A percentile compares a stretch with the other conserved stretches of the same genome.
phyloP scores from a whole-genome alignment of 2,113 vertebrate species.

The Zapornia atra region DNA sequence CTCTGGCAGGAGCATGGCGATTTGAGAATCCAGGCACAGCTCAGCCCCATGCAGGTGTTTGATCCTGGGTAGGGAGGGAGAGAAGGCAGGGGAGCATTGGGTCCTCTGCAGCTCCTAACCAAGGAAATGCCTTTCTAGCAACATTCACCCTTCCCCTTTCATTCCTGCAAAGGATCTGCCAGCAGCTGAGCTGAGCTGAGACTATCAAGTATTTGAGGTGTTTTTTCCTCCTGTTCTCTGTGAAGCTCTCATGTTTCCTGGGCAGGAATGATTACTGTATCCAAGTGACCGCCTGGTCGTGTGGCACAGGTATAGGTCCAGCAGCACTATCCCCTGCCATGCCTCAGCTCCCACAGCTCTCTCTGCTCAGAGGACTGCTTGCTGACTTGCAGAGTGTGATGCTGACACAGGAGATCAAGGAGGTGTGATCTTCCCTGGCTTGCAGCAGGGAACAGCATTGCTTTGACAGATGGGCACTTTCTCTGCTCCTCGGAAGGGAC shows the following conservation, averaged over 20 bases:
- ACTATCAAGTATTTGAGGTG: background rate
- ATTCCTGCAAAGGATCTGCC: background rate
- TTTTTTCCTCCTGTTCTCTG: background rate
- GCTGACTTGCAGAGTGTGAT: accelerated
- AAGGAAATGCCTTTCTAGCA: background rate
- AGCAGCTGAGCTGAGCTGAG: background rate
- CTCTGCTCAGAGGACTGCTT: background rate
- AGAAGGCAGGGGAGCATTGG: background rate
- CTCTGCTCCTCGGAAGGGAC: background rate
- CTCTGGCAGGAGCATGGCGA: background rate
- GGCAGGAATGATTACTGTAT: background rate
- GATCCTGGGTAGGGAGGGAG: background rate
- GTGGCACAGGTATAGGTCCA: background rate
- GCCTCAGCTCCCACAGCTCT: accelerated
- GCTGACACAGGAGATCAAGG: background rate
- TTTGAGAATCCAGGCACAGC: background rate
- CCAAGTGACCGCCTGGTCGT: background rate
- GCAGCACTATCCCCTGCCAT: accelerated
- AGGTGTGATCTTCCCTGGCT: background rate
- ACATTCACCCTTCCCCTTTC: background rate
- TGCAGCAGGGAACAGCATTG: accelerated
- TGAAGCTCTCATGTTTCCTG: background rate
- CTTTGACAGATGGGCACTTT: background rate
- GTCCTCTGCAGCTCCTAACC: background rate
- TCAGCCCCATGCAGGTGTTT: background rate